These are phyloP conservation scores for Sebastes nivosus DNA, from an alignment of 2,797 vertebrate species.

Conservation along the genomic window DNA sequence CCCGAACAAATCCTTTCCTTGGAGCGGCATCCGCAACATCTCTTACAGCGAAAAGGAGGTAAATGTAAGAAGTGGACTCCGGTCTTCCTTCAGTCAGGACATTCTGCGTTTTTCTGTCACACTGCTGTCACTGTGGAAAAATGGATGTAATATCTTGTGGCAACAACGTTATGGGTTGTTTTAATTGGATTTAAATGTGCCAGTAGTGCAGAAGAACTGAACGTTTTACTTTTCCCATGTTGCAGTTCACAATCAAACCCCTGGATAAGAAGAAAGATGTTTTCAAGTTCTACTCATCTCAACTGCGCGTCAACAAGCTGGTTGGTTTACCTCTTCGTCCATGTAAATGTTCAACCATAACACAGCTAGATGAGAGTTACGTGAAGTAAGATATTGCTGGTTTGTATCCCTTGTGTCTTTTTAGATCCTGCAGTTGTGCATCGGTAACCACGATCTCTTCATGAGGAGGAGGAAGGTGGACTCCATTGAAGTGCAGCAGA, in stretches of 20 bases:
- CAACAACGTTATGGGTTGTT: neutral
- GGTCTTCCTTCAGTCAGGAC: neutral
- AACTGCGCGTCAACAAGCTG: constrained; percentile 92
- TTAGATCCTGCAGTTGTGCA: constrained; percentile 92
- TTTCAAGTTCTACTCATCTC: constrained; percentile 94
- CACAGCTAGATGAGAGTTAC: neutral
- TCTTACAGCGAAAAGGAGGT: constrained; percentile 95
- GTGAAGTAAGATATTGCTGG: neutral
- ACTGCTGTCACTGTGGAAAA: neutral
- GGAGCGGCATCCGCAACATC: constrained; percentile 92
- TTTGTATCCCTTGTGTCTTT: neutral
- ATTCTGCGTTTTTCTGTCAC: neutral
- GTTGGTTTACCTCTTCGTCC: constrained; percentile 72
- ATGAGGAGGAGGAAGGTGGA: constrained; percentile 94
- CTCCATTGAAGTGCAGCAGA: constrained; percentile 93
- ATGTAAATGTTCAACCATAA: neutral
- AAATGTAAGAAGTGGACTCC: neutral
- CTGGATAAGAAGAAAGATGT: constrained; percentile 94
- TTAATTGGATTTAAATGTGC: neutral
- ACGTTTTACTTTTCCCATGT: constrained; percentile 16
- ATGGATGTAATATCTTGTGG: neutral
- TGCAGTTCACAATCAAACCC: constrained; percentile 92
- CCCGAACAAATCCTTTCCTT: constrained; percentile 92
- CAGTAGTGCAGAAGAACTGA: neutral
- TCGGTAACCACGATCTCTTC: constrained; percentile 93